A percentile compares a stretch with the other conserved stretches of the same genome.
Evolutionary conservation across 2,888 invertebrate genomes (phyloP).

Genomic region (Thymelicus lineola): DNA sequence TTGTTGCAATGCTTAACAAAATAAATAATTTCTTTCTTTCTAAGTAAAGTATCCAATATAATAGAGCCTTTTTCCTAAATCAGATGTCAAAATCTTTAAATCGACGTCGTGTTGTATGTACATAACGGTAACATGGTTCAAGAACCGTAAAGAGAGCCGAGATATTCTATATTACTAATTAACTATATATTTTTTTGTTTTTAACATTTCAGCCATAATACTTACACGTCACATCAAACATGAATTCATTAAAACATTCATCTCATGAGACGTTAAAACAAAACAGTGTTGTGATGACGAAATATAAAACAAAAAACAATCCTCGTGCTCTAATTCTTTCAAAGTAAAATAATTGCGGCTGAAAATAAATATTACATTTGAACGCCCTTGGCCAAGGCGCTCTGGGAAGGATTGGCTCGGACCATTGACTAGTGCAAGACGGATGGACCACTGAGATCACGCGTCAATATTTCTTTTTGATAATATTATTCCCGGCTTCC

Average conservation of each 20-base stretch:
- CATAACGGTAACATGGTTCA: too few species aligned
- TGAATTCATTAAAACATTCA: slow-evolving; percentile 18
- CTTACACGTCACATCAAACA: neutral
- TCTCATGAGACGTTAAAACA: slow-evolving; percentile 24
- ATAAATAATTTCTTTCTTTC: too few species aligned
- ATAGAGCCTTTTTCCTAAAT: too few species aligned
- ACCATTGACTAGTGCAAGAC: slow-evolving; percentile 44
- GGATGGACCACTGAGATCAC: slow-evolving; percentile 36
- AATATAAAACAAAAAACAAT: slow-evolving; percentile 46
- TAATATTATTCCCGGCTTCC: slow-evolving; percentile 37
- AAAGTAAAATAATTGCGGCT: slow-evolving; percentile 42
- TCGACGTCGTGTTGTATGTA: too few species aligned
- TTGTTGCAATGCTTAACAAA: too few species aligned
- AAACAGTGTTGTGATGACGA: slow-evolving; percentile 39
- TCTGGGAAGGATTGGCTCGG: slow-evolving; percentile 45
- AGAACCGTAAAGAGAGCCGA: too few species aligned
- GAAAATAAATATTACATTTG: slow-evolving; percentile 49
- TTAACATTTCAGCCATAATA: neutral
- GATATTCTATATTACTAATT: too few species aligned
- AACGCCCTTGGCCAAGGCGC: slow-evolving; percentile 53
- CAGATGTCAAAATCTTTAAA: too few species aligned
- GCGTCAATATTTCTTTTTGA: slow-evolving; percentile 38
- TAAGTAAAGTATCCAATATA: too few species aligned
- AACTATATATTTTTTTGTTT: too few species aligned
- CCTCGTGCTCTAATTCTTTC: slow-evolving; percentile 41